phyloP scores from a whole-genome alignment of 2,888 invertebrate species.

The Elegia similella region DNA sequence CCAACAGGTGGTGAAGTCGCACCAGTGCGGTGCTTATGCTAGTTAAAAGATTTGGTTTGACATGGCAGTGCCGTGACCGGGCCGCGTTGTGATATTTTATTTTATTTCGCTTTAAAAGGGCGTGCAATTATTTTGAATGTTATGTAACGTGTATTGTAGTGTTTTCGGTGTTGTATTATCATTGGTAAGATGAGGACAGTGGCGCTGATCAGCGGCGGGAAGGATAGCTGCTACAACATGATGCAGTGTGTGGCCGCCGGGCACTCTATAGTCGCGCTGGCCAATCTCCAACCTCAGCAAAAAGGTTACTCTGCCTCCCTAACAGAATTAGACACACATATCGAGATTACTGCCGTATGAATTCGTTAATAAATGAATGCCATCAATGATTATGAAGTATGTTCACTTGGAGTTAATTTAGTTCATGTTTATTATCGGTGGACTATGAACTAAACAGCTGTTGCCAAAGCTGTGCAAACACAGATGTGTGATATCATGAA shows the following conservation, averaged over 20 bases:
- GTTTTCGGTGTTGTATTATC: slow-evolving; percentile 49
- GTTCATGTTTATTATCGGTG: not conserved
- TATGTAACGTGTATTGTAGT: slow-evolving; percentile 69
- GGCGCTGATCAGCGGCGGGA: slow-evolving; percentile 97
- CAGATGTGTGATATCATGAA: not conserved
- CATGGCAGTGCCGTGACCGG: slow-evolving; percentile 53
- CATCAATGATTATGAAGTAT: not conserved
- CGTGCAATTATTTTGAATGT: slow-evolving; percentile 64
- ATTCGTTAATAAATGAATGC: not conserved
- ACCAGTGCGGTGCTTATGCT: slow-evolving; percentile 30
- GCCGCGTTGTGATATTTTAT: slow-evolving; percentile 50
- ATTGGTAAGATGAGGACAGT: slow-evolving; percentile 89
- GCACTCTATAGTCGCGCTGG: slow-evolving; percentile 96
- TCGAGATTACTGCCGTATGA: slow-evolving; percentile 18
- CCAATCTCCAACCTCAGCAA: slow-evolving; percentile 94
- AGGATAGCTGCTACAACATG: slow-evolving; percentile 99
- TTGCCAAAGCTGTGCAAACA: not conserved
- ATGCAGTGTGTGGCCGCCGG: slow-evolving; percentile 98
- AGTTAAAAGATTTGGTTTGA: slow-evolving; percentile 35
- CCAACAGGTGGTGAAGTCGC: slow-evolving; percentile 43
- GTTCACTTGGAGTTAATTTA: not conserved
- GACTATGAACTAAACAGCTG: not conserved
- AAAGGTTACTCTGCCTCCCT: slow-evolving; percentile 82
- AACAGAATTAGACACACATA: slow-evolving; percentile 36
- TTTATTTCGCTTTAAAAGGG: slow-evolving; percentile 54